A percentile compares a stretch with the other conserved stretches of the same genome.
These are phyloP conservation scores for Pogonophryne albipinna DNA, from an alignment of 2,797 vertebrate genomes.

Conservation along the genomic window DNA sequence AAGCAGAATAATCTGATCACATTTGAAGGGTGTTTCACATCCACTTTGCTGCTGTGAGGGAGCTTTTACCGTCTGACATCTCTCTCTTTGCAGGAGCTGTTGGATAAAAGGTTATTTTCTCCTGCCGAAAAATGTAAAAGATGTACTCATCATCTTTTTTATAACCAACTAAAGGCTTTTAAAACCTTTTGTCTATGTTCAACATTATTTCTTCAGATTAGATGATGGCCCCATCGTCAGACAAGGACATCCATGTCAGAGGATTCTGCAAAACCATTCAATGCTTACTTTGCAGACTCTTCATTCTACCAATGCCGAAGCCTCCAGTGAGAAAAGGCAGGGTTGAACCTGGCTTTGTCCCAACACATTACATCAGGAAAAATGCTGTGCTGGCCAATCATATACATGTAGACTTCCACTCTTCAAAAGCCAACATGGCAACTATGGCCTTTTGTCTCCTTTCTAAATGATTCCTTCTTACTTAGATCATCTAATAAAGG, in stretches of 20 bases:
- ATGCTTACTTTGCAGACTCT: not conserved
- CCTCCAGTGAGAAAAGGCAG: not conserved
- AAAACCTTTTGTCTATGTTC: conserved; percentile 3
- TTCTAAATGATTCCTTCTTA: not conserved
- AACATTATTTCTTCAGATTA: not conserved
- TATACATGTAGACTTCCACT: not conserved
- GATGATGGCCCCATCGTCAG: not conserved
- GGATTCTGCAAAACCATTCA: not conserved
- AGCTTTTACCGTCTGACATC: conserved; percentile 35
- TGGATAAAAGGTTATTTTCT: not conserved
- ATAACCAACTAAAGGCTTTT: too few relatives aligned
- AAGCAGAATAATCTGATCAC: conserved; percentile 26
- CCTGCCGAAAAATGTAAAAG: conserved; percentile 9
- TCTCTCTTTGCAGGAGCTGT: conserved; percentile 19
- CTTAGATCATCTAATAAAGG: not conserved
- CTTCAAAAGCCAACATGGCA: not conserved
- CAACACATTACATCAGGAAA: not conserved
- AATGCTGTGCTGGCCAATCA: not conserved
- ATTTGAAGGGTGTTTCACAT: conserved; percentile 14
- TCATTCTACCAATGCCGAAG: not conserved
- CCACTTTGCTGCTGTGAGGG: not conserved
- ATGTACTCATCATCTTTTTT: not conserved
- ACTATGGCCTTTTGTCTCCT: not conserved
- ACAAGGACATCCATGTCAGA: not conserved
- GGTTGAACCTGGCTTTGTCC: not conserved